These are phyloP conservation scores for Holotrichia oblita DNA, from an alignment of 1,140 invertebrate species.

Conservation along the genomic window DNA sequence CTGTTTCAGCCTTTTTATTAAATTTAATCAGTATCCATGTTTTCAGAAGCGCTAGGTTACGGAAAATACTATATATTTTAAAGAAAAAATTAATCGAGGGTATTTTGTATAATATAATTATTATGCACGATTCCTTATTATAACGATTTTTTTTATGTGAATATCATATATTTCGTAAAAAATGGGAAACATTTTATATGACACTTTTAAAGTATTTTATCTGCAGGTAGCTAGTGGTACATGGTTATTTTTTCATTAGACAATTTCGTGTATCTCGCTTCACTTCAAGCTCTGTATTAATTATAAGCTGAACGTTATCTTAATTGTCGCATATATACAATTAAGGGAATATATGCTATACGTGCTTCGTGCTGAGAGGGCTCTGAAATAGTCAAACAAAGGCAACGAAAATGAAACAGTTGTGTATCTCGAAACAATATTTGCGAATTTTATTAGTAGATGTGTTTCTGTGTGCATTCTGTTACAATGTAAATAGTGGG, in stretches of 20 bases:
- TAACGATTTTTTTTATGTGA: neutral
- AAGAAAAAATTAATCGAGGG: too few relatives aligned
- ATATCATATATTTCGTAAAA: neutral
- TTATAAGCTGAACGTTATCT: neutral
- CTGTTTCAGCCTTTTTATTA: too few relatives aligned
- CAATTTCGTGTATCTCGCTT: neutral
- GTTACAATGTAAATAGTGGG: neutral
- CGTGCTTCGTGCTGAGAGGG: neutral
- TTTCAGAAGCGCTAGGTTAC: too few relatives aligned
- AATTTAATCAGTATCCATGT: too few relatives aligned
- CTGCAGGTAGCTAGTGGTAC: neutral
- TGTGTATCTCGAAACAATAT: neutral
- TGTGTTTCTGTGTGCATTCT: neutral
- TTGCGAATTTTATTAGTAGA: slow-evolving; percentile 9
- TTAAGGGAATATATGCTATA: neutral
- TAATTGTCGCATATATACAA: neutral
- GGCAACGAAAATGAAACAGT: slow-evolving; percentile 12
- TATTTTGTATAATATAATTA: too few relatives aligned
- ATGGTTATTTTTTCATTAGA: neutral
- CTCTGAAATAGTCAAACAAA: neutral
- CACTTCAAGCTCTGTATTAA: neutral
- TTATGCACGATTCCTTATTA: neutral
- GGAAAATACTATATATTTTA: too few relatives aligned
- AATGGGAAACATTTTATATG: too few relatives aligned
- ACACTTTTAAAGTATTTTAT: too few relatives aligned